Percentiles rank a stretch among this genome's conserved stretches.
Evolutionary conservation across 2,888 invertebrate species (phyloP).

Genomic region (Noctua comes): DNA sequence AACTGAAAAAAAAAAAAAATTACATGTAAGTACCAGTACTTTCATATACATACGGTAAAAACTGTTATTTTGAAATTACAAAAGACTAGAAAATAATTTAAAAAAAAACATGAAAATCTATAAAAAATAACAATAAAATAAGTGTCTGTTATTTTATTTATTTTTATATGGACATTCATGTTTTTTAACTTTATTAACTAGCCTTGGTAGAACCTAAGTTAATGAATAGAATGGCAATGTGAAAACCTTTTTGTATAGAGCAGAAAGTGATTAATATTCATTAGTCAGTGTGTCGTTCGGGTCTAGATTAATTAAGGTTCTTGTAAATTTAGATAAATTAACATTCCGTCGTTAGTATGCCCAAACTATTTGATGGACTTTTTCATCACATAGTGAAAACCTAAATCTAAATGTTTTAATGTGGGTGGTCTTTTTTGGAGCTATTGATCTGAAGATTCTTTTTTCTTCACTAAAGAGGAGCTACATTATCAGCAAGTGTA

Average conservation of each 20-base stretch:
- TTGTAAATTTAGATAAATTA: conserved; percentile 23
- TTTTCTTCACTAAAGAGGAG: neutral
- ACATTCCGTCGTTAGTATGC: neutral
- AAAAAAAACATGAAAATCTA: no score
- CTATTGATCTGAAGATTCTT: neutral
- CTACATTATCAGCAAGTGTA: neutral
- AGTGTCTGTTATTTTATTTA: no score
- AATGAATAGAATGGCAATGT: conserved; percentile 1
- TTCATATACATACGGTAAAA: no score
- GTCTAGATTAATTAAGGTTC: conserved; percentile 14
- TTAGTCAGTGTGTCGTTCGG: conserved; percentile 3
- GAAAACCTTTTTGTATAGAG: conserved; percentile 8
- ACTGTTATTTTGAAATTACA: no score
- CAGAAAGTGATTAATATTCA: conserved; percentile 34
- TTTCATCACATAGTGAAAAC: neutral
- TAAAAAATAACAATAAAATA: no score
- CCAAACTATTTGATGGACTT: neutral
- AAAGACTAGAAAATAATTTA: no score
- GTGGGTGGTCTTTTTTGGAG: rapidly evolving
- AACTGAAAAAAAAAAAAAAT: no score
- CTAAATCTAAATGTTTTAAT: neutral
- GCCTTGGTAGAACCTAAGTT: neutral
- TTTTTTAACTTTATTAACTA: neutral
- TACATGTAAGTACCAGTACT: no score
- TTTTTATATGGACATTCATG: no score